A percentile compares a stretch with the other conserved stretches of the same genome.
Conservation (phyloP, 2,113 vertebrate species). For the Caracal caracal region DNA sequence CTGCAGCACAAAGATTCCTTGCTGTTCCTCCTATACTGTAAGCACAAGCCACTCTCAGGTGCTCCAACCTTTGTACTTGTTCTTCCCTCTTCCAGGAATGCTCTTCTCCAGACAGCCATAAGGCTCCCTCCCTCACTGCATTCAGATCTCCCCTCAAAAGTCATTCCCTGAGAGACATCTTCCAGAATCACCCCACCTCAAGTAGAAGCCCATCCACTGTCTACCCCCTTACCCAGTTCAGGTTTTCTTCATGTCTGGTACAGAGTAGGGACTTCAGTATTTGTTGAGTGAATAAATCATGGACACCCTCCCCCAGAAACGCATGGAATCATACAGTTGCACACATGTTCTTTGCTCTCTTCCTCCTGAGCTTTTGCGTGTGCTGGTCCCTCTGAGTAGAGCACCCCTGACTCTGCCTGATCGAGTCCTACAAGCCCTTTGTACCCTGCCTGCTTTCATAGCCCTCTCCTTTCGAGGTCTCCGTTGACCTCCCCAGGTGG, state of each 20-base stretch:
- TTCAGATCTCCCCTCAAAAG: background rate
- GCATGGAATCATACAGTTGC: background rate
- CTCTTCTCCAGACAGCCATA: background rate
- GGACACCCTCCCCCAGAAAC: background rate
- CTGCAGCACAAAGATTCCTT: background rate
- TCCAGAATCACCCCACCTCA: background rate
- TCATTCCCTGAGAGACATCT: background rate
- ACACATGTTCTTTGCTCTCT: rapidly evolving
- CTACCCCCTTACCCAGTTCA: background rate
- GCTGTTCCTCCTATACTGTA: background rate
- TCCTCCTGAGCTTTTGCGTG: background rate
- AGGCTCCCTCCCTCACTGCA: background rate
- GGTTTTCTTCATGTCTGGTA: background rate
- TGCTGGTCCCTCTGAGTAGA: background rate
- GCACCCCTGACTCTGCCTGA: background rate
- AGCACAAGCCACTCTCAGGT: background rate
- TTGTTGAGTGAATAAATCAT: background rate
- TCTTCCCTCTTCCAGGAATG: background rate
- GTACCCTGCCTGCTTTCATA: rapidly evolving
- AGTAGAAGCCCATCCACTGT: background rate
- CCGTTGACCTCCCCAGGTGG: background rate
- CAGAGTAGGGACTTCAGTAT: background rate
- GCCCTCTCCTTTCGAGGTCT: background rate
- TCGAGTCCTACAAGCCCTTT: background rate
- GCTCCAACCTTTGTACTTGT: background rate